Conservation (phyloP, 2,113 vertebrate genomes). For the Cisticola juncidis region DNA sequence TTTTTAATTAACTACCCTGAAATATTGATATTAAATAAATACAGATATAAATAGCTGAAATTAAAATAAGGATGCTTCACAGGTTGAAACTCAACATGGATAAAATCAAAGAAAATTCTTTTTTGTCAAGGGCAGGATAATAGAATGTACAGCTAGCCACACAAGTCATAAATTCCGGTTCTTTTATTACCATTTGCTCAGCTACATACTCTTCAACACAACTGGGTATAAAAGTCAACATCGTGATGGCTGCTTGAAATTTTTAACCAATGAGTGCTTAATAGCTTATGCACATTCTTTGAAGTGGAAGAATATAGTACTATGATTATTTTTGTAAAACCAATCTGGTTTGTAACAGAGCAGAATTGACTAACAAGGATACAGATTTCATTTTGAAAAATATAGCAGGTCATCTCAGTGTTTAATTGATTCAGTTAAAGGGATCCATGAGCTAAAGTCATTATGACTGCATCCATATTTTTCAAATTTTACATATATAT, state of each 20-base stretch:
- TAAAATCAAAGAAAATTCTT: neutral
- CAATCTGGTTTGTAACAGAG: neutral
- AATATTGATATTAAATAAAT: neutral
- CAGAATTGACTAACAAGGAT: neutral
- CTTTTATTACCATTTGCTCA: neutral
- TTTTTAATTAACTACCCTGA: neutral
- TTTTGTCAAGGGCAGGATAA: neutral
- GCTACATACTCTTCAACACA: neutral
- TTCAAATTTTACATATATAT: neutral
- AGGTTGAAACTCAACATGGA: neutral
- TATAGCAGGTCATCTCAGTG: neutral
- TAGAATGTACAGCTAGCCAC: neutral
- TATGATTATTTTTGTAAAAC: neutral
- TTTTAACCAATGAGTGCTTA: neutral
- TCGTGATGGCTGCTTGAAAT: neutral
- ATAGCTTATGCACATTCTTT: neutral
- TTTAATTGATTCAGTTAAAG: neutral
- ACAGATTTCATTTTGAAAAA: neutral
- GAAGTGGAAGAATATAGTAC: neutral
- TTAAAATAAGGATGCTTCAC: neutral
- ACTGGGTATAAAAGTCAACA: neutral
- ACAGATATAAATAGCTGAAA: neutral
- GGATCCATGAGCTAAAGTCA: neutral
- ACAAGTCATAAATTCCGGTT: neutral
- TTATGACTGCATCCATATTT: neutral